Percentiles rank a stretch among this genome's conserved stretches.
Evolutionary conservation across 2,113 vertebrate genomes (phyloP).

Genomic region (Patagioenas fasciata): DNA sequence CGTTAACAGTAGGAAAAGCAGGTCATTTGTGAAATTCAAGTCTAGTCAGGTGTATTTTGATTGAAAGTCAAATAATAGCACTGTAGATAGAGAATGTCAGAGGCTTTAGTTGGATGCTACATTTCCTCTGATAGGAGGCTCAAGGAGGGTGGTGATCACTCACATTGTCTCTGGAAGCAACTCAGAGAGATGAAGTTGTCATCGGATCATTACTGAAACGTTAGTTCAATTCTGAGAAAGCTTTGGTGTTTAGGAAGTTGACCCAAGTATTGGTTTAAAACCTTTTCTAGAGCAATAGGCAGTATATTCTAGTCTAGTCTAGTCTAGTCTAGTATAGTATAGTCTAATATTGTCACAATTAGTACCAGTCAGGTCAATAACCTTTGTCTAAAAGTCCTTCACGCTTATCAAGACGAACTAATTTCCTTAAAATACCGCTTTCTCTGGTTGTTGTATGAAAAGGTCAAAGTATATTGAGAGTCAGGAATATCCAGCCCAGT

Average conservation of each 20-base stretch:
- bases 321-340: neutral
- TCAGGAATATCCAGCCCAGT: neutral
- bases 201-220: neutral
- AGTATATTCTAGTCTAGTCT: neutral
- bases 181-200: neutral
- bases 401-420: neutral
- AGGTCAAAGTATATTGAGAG: neutral
- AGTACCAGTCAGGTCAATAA: neutral
- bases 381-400: neutral
- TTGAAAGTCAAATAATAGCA: neutral
- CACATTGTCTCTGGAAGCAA: neutral
- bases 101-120: neutral
- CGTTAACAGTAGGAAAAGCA: neutral
- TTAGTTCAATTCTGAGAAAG: neutral
- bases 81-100: neutral
- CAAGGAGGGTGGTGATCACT: neutral
- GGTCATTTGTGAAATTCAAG: neutral
- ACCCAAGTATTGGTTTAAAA: neutral
- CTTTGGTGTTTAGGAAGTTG: neutral
- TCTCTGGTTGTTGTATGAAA: neutral
- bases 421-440: constrained; percentile 7
- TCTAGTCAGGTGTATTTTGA: neutral
- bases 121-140: neutral
- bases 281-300: neutral
- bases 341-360: neutral